Evolutionary conservation across 2,113 vertebrate genomes (phyloP), one percentile per base, ranked within the genome.

Genomic region (Odobenus rosmarus): DNA sequence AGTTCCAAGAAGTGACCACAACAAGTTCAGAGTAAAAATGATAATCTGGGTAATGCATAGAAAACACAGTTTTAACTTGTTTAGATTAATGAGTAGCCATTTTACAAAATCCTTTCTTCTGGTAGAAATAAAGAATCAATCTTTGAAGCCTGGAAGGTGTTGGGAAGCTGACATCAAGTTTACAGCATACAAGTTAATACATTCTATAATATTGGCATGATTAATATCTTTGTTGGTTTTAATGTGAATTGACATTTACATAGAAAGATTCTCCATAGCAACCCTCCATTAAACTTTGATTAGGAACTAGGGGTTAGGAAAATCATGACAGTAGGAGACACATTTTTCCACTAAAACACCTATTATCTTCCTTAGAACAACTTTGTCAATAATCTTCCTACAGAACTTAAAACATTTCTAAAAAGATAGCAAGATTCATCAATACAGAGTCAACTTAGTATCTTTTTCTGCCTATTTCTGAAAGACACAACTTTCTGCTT

Each of bases 381-480:
- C 26, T 84, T 97, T 91, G 61, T 81, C 61, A 95, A 80, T 92
- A 92, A 80, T 4, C 31, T 93, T 95, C 53, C 53, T 59, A 33
- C 3, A 80, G 16, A 84, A 88, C 51, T 95, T 88, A 96, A 91
- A 84, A 84, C 46, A 80, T 57, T 81, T 91, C 42, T 91, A 33
- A 92, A 93, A 95, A 93, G 42, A 76, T 15, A 61, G 23, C 18
- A 92, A 92, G 19, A 86, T 46, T 93, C 13, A 64, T 94, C 51
- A 93, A 64, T 93, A 62, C 15, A 93, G 39, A 36, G 9, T 83
- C 81, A 88, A 90, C 5, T 77, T 90, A 57, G 4, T 21, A 4
- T 61, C 23, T 42, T 93, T 80, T 76, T 21, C n/a, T 23, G 5
- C 16, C 5, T 46, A 12, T 97, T 94, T 95, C 31, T 14, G 28